Evolutionary conservation across 2,888 invertebrate genomes (phyloP).

Genomic region (Drosophila nr. perissopoda): DNA sequence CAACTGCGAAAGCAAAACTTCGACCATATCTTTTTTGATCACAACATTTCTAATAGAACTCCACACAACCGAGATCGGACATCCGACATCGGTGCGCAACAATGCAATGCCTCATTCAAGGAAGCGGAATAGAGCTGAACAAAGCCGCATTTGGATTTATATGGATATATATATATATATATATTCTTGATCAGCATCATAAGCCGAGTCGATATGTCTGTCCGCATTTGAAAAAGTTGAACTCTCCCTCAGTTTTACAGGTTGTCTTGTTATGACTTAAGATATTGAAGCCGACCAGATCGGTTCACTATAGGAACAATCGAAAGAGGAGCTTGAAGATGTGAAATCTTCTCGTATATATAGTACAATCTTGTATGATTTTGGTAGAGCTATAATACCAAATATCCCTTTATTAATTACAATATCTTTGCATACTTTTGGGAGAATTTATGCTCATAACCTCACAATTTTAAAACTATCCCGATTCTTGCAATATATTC

Average conservation of each 20-base stretch:
- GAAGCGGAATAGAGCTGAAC: not conserved
- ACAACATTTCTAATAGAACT: not conserved
- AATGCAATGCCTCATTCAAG: not conserved
- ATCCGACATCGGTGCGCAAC: not conserved
- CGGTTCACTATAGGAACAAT: not conserved
- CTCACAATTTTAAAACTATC: not conserved
- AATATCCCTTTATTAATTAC: not conserved
- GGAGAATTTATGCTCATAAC: not conserved
- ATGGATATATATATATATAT: not conserved
- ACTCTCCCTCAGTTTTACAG: not conserved
- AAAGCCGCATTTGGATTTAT: not conserved
- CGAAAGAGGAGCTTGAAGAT: not conserved
- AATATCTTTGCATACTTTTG: constrained; percentile 3
- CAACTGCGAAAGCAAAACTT: not conserved
- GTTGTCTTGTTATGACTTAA: not conserved
- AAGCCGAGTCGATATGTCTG: not conserved
- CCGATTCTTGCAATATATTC: not conserved
- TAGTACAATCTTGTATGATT: not conserved
- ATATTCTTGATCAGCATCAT: not conserved
- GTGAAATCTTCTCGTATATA: not conserved
- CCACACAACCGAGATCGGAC: not conserved
- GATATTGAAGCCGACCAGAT: not conserved
- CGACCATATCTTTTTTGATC: not conserved
- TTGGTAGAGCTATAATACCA: not conserved
- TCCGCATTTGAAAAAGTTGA: not conserved